Evolutionary conservation across 2,888 invertebrate genomes (phyloP).

Genomic region (Diachrysia chrysitis): DNA sequence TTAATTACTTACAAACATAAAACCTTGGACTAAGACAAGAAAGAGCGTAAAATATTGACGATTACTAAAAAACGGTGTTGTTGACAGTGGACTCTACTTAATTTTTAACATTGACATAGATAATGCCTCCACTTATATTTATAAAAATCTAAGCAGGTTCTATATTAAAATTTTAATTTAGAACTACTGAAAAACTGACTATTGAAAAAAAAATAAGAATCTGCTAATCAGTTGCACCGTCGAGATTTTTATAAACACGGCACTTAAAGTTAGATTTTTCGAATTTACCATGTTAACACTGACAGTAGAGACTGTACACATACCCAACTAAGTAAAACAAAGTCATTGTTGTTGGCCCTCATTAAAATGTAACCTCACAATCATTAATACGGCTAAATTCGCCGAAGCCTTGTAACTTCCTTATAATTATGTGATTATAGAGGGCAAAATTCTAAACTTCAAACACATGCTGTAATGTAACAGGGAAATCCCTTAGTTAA

Average conservation of each 20-base stretch:
- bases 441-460: too few species aligned
- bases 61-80: too few species aligned
- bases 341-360: neutral
- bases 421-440: too few species aligned
- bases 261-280: too few species aligned
- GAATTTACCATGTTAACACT: neutral
- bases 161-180: too few species aligned
- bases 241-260: too few species aligned
- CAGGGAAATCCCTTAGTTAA: too few species aligned
- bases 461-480: too few species aligned
- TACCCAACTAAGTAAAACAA: neutral
- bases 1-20: constrained; percentile 17
- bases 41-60: neutral
- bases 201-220: too few species aligned
- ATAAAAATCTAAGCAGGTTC: too few species aligned
- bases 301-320: neutral
- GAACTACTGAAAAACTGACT: too few species aligned
- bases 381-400: neutral
- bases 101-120: neutral
- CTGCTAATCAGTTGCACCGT: too few species aligned
- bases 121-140: neutral
- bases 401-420: neutral
- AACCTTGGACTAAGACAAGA: constrained; percentile 7
- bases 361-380: neutral
- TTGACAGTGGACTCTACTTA: neutral